phyloP scores from a whole-genome alignment of 2,113 vertebrate genomes.

The Panthera leo region DNA sequence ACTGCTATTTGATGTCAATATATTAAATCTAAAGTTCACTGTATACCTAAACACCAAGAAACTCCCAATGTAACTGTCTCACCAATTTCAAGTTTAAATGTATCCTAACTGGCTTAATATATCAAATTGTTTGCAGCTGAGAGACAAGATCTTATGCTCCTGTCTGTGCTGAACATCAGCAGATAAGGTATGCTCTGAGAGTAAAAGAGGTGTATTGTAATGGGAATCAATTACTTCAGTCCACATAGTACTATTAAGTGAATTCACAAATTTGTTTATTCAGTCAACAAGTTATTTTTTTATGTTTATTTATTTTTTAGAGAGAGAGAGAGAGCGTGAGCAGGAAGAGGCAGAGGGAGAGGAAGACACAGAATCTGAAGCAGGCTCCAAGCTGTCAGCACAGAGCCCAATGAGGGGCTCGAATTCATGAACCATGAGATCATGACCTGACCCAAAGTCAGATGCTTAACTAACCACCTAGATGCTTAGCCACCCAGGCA shows the following conservation, averaged over 20 bases:
- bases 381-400: too few relatives aligned
- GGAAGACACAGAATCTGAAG: too few relatives aligned
- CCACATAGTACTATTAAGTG: background rate
- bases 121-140: background rate
- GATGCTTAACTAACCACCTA: too few relatives aligned
- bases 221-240: background rate
- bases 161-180: background rate
- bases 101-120: background rate
- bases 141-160: background rate
- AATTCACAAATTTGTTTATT: background rate
- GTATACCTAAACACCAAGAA: background rate
- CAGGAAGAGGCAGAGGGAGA: too few relatives aligned
- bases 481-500: too few relatives aligned
- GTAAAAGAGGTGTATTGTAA: background rate
- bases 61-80: background rate
- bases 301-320: too few relatives aligned
- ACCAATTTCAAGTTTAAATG: slow-evolving; percentile 19
- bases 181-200: background rate
- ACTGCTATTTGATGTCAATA: background rate
- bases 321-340: too few relatives aligned
- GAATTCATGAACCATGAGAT: too few relatives aligned
- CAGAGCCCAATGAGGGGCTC: too few relatives aligned
- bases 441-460: too few relatives aligned
- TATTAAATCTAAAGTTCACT: background rate
- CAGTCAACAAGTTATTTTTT: background rate